Base-by-base conservation (phyloP, 37 sponge, comb jelly and placozoan species). In the Diacarnus erythraeanus region DNA sequence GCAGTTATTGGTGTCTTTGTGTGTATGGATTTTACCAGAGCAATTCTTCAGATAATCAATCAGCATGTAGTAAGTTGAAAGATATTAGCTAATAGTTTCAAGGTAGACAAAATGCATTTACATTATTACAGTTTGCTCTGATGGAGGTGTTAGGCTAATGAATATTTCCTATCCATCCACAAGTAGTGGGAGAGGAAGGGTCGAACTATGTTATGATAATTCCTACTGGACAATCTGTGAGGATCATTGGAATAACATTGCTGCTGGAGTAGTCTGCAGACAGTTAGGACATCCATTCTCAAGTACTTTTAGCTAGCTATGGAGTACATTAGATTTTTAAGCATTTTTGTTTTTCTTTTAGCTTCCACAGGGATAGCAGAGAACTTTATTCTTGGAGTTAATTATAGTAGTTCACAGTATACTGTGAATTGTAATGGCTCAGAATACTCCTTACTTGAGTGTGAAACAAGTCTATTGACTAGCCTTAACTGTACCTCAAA, bases 211-310 rank as follows among this genome's bases (percentile, higher is more conserved):
- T 38, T 21, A 39, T 1, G 29, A 43, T 1, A 35, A 51, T 21
- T n/a, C 18, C 30, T 78, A 78, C 43, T 42, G 64, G 20, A 63
- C 79, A 23, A 35, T 78, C 21, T 78, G 79, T 27, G 37, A 78
- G 42, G 79, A 78, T 44, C n/a, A n/a, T 2, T 78, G 79, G 79
- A 51, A 64, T 18, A 39, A 25, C 22, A 44, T 54, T 33, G 69
- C 65, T 78, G 79, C 68, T 30, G 43, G 33, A 42, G 79, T 78
- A 31, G 79, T 51, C 66, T 78, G 79, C 79, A 66, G 37, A n/a
- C 66, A 78, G 39, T 68, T 78, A 3, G 82, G 74, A 25, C 72
- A 63, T 38, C 57, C 82, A 41, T 59, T 59, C 26, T 59, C 60
- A 4, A 59, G 60, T 59, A 59, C 23, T 35, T 37, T 36, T 39